Evolutionary conservation across 2,888 invertebrate species (phyloP), one percentile per base, ranked within the genome.

Genomic region (Acronicta alni): DNA sequence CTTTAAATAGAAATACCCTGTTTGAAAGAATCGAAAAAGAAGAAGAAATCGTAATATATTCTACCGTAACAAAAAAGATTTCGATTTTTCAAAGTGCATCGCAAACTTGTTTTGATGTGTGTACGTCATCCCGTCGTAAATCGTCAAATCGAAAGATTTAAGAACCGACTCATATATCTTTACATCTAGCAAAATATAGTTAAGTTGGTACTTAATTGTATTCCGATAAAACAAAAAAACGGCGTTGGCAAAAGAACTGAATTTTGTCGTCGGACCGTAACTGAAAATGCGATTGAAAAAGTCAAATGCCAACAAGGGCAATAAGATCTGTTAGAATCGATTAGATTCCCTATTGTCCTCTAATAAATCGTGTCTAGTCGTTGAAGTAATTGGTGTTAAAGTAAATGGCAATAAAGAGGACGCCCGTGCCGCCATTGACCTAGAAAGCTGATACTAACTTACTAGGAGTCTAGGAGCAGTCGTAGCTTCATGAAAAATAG

Each of bases 341-440:
- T 69, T 69, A 45, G 56, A 53, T 73, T 56, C 54, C 60, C 51
- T 59, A 59, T 47, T 67, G 67, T 56, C 43, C 17, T 30, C 44
- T 53, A 43, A 47, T 58, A 57, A 66, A 62, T 74, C 47, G 54
- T 57, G 59, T 60, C 63, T 53, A 35, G 56, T 49, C 30, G 35
- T 3, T 48, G 18, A 47, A 61, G 58, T 57, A 67, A 73, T 67
- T 54, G 55, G 42, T 64, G 51, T 55, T 47, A 55, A 62, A 61
- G 42, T 59, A 62, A 73, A 65, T 60, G 67, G 58, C 57, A 66
- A 63, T 66, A 68, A 60, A 57, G 53, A 61, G 64, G 55, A 59
- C 59, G 58, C 54, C 48, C 7, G 48, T 63, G 48, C 57, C 49
- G 61, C 51, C 64, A 61, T 59, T 75, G 73, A 65, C 73, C 75